Base-by-base conservation (phyloP, 1,140 invertebrate genomes). In the Zophobas atratus region DNA sequence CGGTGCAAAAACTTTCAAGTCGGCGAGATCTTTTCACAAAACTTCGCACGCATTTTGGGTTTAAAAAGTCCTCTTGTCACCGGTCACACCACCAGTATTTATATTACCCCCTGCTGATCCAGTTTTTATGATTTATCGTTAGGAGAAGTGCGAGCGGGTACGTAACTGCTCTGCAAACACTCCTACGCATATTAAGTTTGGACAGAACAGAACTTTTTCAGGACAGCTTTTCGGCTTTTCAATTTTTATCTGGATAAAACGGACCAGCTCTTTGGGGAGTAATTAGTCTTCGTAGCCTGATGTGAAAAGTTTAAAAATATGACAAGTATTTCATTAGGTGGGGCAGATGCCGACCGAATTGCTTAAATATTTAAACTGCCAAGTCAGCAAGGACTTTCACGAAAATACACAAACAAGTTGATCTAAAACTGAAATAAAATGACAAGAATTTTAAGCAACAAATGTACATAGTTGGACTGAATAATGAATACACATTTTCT, bases 101-200 rank as follows among this genome's bases (percentile, higher is more conserved):
- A 41, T 67, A 67, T 67, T 3, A 67, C 60, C 20, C 39, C 60
- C 60, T 32, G 33, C 60, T 41, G 60, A 67, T 67, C 60, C 39
- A 41, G n/a, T 67, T 51, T 67, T 67, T 67, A 43, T 67, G 60
- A 67, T 43, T 67, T 67, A 67, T 67, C 5, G 60, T 46, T 33
- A 20, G 39, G 43, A 67, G 35, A 38, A 43, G 8, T 43, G 60
- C n/a, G 32, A 35, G 34, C 1, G 55, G 39, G 33, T 5, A 60
- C 20, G n/a, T 67, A 67, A 67, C 38, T 67, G 8, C 8, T 39
- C 38, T 43, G 34, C 55, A 57, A 57, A 57, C 55, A 57, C 34
- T 57, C 34, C 32, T 20, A 35, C 55, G 60, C 60, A 43, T 67
- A 67, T 67, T 67, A 67, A 67, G 20, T 43, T 67, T 43, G 60